A percentile compares a stretch with the other conserved stretches of the same genome.
These are phyloP conservation scores for Oligia strigilis DNA, from an alignment of 2,888 invertebrate species.

Conservation along the genomic window DNA sequence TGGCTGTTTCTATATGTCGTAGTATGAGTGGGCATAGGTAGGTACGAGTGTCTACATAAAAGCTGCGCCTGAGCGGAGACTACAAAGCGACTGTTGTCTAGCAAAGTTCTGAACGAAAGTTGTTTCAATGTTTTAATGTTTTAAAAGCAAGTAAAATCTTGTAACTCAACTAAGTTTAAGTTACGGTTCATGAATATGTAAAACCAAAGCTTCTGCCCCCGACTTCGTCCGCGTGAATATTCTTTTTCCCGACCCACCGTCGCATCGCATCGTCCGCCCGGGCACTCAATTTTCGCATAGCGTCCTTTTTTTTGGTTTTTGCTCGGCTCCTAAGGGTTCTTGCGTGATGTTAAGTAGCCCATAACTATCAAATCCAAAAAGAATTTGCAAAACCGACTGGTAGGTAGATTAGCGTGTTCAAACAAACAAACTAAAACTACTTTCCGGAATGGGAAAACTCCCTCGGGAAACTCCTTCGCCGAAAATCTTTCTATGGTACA, in stretches of 20 bases:
- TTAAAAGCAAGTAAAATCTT: background rate
- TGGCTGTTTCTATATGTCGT: conserved; percentile 37
- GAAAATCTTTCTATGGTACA: background rate
- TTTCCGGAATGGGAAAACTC: background rate
- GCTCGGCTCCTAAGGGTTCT: too few species aligned
- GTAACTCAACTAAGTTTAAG: background rate
- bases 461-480: too few species aligned
- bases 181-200: background rate
- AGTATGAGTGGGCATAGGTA: background rate
- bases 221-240: too few species aligned
- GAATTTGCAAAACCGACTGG: too few species aligned
- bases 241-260: too few species aligned
- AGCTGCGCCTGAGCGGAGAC: conserved; percentile 7
- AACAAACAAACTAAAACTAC: background rate
- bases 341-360: too few species aligned
- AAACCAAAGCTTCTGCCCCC: too few species aligned
- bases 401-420: too few species aligned
- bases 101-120: background rate
- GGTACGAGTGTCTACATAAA: background rate
- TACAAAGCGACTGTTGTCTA: conserved; percentile 28
- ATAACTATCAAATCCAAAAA: too few species aligned
- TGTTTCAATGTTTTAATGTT: conserved; percentile 19
- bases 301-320: too few species aligned
- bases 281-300: too few species aligned
- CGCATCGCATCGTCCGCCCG: too few species aligned